A percentile compares a stretch with the other conserved stretches of the same genome.
Evolutionary conservation across 2,888 invertebrate species (phyloP).

Genomic region (Phyllotreta striolata): DNA sequence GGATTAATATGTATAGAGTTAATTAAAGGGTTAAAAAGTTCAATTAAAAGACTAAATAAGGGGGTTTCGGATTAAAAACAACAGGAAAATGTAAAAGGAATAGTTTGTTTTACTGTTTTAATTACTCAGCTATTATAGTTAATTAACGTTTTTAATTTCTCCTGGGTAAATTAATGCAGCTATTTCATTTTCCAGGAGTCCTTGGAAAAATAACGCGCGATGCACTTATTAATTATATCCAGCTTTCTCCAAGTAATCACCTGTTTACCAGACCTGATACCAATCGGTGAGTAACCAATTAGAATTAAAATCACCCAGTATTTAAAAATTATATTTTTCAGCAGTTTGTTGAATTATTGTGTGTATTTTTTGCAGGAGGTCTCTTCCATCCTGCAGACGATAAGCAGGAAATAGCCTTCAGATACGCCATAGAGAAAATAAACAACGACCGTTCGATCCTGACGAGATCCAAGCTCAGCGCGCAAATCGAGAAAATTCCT

Average conservation of each 20-base stretch:
- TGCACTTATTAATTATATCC: conserved; percentile 1
- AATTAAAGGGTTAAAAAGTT: no score
- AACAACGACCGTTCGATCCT: conserved; percentile 84
- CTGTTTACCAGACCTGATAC: conserved; percentile 63
- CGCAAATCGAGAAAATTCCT: conserved; percentile 88
- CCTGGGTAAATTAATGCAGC: no score
- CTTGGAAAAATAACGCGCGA: neutral
- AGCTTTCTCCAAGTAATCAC: conserved; percentile 1
- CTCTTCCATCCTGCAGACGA: conserved; percentile 88
- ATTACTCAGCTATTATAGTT: no score
- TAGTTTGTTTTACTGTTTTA: no score
- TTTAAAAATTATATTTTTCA: neutral
- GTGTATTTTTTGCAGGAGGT: conserved; percentile 70
- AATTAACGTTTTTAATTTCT: no score
- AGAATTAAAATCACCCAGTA: no score
- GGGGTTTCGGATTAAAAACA: no score
- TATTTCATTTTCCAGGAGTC: no score
- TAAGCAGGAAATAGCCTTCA: conserved; percentile 89
- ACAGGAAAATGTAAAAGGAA: no score
- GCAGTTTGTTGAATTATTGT: conserved; percentile 1
- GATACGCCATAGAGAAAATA: conserved; percentile 90
- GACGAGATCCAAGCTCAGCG: conserved; percentile 85
- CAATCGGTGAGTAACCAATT: conserved; percentile 62
- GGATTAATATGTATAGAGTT: no score
- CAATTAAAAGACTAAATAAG: no score